Conservation (phyloP, 2,888 invertebrate species). For the Amphipoea oculea region DNA sequence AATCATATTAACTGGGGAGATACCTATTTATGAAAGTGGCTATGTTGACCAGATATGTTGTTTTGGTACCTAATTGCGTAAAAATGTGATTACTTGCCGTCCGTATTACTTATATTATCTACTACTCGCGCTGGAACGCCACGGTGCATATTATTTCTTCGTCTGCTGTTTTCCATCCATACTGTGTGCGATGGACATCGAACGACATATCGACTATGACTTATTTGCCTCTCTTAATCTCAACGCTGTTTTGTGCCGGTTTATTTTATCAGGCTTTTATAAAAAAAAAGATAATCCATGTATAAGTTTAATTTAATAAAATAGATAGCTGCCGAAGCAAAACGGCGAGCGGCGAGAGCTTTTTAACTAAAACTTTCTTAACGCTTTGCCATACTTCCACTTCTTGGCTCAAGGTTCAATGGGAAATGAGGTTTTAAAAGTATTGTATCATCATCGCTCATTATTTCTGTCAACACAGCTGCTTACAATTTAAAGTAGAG, state of each 20-base stretch:
- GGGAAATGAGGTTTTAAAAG: constrained; percentile 13
- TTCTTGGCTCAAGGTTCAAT: constrained; percentile 11
- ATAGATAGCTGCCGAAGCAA: neutral
- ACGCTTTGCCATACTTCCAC: constrained; percentile 4
- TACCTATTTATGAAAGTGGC: neutral
- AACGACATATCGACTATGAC: neutral
- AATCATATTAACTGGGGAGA: neutral
- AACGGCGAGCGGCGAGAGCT: constrained; percentile 28
- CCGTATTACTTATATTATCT: neutral
- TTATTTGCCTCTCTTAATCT: neutral
- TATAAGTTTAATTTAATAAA: neutral
- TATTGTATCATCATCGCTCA: constrained; percentile 15
- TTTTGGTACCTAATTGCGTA: neutral
- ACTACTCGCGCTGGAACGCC: neutral
- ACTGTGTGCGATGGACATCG: neutral
- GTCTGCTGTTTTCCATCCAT: neutral
- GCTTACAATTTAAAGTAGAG: neutral
- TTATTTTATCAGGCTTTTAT: constrained; percentile 6
- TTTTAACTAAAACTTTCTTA: constrained; percentile 11
- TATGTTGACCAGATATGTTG: neutral
- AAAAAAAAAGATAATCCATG: neutral
- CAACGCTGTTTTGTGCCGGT: neutral
- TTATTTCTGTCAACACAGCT: constrained; percentile 15
- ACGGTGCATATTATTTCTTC: neutral
- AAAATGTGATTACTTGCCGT: neutral